Evolutionary conservation across 2,113 vertebrate species (phyloP).

Genomic region (Laticauda colubrina): DNA sequence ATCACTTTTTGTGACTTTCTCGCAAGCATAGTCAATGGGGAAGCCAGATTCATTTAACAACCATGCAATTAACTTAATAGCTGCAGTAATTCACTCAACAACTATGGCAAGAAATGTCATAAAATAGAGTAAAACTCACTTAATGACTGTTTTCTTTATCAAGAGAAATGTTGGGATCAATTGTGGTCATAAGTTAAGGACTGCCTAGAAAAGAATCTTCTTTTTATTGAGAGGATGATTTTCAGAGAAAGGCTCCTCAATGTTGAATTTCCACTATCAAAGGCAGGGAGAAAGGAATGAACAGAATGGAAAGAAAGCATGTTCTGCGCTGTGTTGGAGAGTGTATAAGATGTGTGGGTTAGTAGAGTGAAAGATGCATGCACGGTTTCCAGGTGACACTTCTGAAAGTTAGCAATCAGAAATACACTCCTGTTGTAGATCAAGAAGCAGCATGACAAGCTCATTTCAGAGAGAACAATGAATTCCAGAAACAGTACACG

Average conservation of each 20-base stretch:
- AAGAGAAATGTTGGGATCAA: neutral
- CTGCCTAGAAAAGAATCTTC: neutral
- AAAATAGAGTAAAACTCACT: neutral
- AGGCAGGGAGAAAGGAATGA: neutral
- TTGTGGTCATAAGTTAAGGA: neutral
- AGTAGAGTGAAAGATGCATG: neutral
- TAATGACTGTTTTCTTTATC: neutral
- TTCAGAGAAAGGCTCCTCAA: neutral
- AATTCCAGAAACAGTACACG: neutral
- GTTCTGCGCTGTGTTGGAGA: neutral
- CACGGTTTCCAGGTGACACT: neutral
- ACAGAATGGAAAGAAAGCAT: neutral
- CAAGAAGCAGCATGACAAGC: neutral
- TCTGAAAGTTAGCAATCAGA: neutral
- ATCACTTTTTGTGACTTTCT: neutral
- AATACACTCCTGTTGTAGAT: neutral
- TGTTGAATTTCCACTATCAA: neutral
- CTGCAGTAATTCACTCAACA: neutral
- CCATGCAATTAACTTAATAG: neutral
- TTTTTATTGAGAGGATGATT: neutral
- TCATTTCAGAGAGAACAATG: neutral
- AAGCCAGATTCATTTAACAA: neutral
- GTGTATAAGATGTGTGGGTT: neutral
- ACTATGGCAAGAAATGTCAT: neutral
- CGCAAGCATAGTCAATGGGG: neutral